A percentile compares a stretch with the other conserved stretches of the same genome.
Conservation (phyloP, 2,113 vertebrate species). For the Rhagologus leucostigma region DNA sequence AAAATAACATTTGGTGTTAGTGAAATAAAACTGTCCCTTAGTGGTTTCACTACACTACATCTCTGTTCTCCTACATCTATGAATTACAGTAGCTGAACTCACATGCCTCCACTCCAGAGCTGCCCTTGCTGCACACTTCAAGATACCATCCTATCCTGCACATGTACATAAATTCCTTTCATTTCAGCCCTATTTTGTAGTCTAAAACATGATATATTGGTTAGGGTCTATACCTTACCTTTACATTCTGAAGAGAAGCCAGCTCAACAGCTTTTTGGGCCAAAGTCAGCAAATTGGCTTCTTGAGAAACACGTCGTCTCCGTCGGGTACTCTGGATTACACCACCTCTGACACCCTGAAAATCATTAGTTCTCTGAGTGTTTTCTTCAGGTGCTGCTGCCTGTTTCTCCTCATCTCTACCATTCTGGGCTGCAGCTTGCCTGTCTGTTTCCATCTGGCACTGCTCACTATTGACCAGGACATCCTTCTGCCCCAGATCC, state of each 20-base stretch:
- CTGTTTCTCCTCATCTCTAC: conserved; percentile 63
- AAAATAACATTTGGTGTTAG: neutral
- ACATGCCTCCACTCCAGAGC: neutral
- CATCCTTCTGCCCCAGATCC: conserved; percentile 47
- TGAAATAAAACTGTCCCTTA: neutral
- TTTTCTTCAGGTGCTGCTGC: conserved; percentile 30
- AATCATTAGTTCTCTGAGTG: conserved; percentile 59
- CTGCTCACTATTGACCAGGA: conserved; percentile 49
- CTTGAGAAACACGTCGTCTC: conserved; percentile 88
- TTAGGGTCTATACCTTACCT: conserved; percentile 52
- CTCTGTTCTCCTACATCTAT: neutral
- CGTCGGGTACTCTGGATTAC: conserved; percentile 91
- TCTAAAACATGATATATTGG: neutral
- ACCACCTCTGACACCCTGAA: conserved; percentile 80
- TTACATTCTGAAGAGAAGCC: conserved; percentile 82
- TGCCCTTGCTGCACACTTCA: neutral
- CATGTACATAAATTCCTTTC: neutral
- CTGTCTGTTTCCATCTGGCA: conserved; percentile 64
- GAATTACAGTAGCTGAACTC: neutral
- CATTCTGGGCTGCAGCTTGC: conserved; percentile 57
- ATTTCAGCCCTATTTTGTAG: neutral
- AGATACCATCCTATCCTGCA: neutral
- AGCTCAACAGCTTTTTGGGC: conserved; percentile 95
- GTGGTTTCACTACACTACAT: neutral
- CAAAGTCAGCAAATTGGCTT: conserved; percentile 92